Base-by-base conservation (phyloP, 2,797 vertebrate genomes). In the Typhlichthys eigenmanni region DNA sequence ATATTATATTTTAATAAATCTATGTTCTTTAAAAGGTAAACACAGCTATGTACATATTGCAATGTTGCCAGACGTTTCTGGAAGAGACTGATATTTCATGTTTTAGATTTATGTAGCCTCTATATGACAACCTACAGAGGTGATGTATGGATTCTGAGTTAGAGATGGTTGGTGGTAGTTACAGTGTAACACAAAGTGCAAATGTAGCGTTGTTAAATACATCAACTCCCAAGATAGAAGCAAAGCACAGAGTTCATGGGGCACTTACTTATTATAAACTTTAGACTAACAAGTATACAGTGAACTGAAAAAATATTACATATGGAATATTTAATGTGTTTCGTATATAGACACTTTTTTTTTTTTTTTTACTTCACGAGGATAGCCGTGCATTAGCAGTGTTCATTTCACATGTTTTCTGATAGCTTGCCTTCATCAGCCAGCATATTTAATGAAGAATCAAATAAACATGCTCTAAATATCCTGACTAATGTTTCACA, bases 21-120 rank as follows among this genome's bases (percentile, higher is more conserved):
- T 86, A 19, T 19, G 60, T 87, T 68, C 83, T 82, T 38, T 86
- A 78, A 87, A 80, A 82, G 80, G 74, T 90, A 72, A 90, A 84
- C 89, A 92, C 73, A 85, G 71, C 52, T 91, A 89, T 90, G 83
- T 89, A 91, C 91, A 92, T 34, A 60, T 72, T 85, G 81, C 86
- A 84, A 66, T 80, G 69, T 72, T 81, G 85, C 86, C 85, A 86
- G 77, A 38, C 0, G 6, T 38, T 38, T 38, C 5, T 80, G 82
- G 74, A 88, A 85, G 78, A 87, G 86, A 81, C 66, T 71, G 71
- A 86, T 65, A 79, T 83, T 75, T 81, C 74, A 79, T 62, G 19
- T 69, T 70, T 77, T 52, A 14, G 46, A 68, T 49, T 57, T 58
- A 69, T 19, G 51, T 57, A 58, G 63, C 55, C 60, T 64, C 50